phyloP scores from a whole-genome alignment of 2,888 invertebrate genomes.

The Drosophila yooni region DNA sequence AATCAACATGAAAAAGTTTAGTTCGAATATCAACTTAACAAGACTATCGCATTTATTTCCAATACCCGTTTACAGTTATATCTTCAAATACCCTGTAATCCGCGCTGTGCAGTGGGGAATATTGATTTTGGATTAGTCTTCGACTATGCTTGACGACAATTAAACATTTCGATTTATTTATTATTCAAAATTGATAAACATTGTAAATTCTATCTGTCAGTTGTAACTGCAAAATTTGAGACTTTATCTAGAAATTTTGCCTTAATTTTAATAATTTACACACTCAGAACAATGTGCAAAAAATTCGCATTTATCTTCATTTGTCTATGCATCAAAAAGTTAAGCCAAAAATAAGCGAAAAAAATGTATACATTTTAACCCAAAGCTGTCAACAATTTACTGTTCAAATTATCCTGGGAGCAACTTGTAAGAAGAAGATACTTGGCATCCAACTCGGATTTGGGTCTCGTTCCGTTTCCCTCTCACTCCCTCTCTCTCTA shows the following conservation, averaged over 20 bases:
- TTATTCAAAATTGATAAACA: background rate
- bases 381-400: slow-evolving; percentile 80
- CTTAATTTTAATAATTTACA: slow-evolving; percentile 10
- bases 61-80: slow-evolving; percentile 47
- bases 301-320: slow-evolving; percentile 75
- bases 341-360: slow-evolving; percentile 8
- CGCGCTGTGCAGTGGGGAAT: background rate
- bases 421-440: slow-evolving; percentile 28
- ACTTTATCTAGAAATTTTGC: background rate
- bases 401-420: slow-evolving; percentile 74
- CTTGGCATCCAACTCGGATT: slow-evolving; percentile 38
- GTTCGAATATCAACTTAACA: slow-evolving; percentile 53
- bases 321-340: slow-evolving; percentile 49
- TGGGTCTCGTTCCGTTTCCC: slow-evolving; percentile 22
- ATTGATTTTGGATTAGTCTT: background rate
- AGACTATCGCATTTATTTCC: slow-evolving; percentile 60
- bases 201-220: background rate
- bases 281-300: slow-evolving; percentile 14
- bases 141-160: background rate
- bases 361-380: slow-evolving; percentile 34
- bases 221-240: too few relatives aligned
- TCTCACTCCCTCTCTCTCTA: background rate
- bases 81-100: slow-evolving; percentile 18
- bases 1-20: slow-evolving; percentile 54
- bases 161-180: background rate